These are phyloP conservation scores for Latrodectus elegans DNA, from an alignment of 2,888 invertebrate species.

Conservation along the genomic window DNA sequence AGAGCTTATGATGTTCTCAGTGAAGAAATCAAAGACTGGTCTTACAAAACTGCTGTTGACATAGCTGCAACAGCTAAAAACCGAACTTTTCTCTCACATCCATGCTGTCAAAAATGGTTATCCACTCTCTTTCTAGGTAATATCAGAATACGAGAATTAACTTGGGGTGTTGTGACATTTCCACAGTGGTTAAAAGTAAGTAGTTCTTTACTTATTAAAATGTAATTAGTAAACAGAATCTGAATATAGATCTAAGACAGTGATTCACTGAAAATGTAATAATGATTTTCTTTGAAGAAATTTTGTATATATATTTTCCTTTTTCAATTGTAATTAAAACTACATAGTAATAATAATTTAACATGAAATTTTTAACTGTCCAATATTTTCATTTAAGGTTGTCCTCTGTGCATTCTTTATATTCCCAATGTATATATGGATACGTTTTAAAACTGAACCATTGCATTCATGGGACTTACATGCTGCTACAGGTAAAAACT, in stretches of 20 bases:
- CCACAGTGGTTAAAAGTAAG: constrained; percentile 74
- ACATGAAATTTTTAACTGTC: neutral
- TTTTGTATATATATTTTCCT: too few relatives aligned
- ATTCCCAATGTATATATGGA: constrained; percentile 71
- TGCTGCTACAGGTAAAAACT: constrained; percentile 46
- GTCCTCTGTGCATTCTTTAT: constrained; percentile 71
- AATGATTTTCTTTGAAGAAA: too few relatives aligned
- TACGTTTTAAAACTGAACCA: constrained; percentile 69
- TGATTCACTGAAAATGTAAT: too few relatives aligned
- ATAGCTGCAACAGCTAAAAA: constrained; percentile 70
- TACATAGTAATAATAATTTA: too few relatives aligned
- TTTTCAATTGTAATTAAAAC: too few relatives aligned
- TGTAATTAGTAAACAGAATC: too few relatives aligned
- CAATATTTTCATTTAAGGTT: constrained; percentile 47
- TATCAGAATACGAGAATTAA: constrained; percentile 73
- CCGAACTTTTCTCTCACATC: constrained; percentile 74
- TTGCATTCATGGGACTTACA: constrained; percentile 52
- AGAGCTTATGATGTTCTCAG: constrained; percentile 71
- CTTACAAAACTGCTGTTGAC: constrained; percentile 71
- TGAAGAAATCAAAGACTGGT: constrained; percentile 70
- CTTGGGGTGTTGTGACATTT: constrained; percentile 72
- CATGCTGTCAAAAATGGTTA: constrained; percentile 75
- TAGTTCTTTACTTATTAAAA: neutral
- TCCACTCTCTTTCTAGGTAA: constrained; percentile 73
- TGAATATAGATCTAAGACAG: too few relatives aligned